Evolutionary conservation across 2,113 vertebrate genomes (phyloP).

Genomic region (Planiliza haematocheilus): DNA sequence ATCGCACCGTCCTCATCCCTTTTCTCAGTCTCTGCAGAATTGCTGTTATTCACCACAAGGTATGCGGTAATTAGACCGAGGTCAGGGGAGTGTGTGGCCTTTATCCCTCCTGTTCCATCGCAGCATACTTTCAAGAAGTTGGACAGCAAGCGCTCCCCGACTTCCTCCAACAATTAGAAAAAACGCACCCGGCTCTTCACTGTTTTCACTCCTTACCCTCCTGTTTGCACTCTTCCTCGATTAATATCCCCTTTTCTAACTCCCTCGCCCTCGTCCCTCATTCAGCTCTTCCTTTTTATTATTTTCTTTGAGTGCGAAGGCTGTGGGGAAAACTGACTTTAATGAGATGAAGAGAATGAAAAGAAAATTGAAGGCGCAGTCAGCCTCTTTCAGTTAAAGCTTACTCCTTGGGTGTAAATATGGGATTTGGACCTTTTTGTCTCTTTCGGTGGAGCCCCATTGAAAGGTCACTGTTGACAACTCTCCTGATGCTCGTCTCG

Average conservation of each 20-base stretch:
- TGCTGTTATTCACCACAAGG: conserved; percentile 55
- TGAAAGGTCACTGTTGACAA: conserved; percentile 34
- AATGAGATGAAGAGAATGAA: conserved; percentile 47
- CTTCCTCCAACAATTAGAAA: conserved; percentile 61
- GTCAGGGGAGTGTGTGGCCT: conserved; percentile 68
- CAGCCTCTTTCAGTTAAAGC: conserved; percentile 11
- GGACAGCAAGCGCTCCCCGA: conserved; percentile 16
- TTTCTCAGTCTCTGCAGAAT: conserved; percentile 20
- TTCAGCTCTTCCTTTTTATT: conserved; percentile 16
- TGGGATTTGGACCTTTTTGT: conserved; percentile 30
- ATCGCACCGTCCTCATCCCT: conserved; percentile 43
- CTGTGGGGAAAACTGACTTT: conserved; percentile 24
- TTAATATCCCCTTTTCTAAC: conserved; percentile 36
- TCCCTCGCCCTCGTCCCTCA: neutral
- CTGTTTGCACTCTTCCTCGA: conserved; percentile 47
- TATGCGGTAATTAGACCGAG: conserved; percentile 78
- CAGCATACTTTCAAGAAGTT: conserved; percentile 43
- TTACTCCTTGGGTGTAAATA: conserved; percentile 10
- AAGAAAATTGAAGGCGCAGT: conserved; percentile 23
- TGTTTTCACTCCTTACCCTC: conserved; percentile 23
- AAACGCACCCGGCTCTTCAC: conserved; percentile 16
- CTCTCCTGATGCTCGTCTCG: conserved; percentile 7
- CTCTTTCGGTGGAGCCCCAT: neutral
- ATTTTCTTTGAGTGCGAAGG: conserved; percentile 16
- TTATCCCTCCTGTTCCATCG: conserved; percentile 8